These are phyloP conservation scores for Amphiprion clarkii DNA, from an alignment of 2,797 vertebrate species.

Conservation along the genomic window DNA sequence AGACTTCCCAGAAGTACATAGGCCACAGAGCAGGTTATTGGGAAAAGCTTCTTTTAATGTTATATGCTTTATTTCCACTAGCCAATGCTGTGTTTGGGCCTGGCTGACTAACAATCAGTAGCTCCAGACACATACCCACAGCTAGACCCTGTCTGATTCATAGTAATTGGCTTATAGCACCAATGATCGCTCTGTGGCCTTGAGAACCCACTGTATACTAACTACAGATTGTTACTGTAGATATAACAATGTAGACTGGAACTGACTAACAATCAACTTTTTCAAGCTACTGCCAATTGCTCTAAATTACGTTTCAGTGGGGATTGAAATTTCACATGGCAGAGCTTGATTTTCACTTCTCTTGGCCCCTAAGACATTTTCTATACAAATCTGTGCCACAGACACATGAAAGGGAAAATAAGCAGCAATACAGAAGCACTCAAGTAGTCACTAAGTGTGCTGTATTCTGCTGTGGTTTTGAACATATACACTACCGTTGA, in stretches of 20 bases:
- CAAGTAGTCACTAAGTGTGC: conserved; percentile 37
- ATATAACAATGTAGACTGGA: neutral
- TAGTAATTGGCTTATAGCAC: conserved; percentile 47
- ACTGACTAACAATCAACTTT: neutral
- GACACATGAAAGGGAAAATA: conserved; percentile 8
- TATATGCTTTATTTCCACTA: conserved; percentile 51
- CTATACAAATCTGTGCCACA: neutral
- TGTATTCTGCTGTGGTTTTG: conserved; percentile 33
- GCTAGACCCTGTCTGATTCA: conserved; percentile 46
- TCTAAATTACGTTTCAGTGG: neutral
- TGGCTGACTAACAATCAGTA: conserved; percentile 33
- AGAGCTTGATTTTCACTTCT: neutral
- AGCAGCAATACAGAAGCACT: conserved; percentile 10
- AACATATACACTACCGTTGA: neutral
- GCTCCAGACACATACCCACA: conserved; percentile 38
- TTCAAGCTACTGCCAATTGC: neutral
- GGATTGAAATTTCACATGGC: neutral
- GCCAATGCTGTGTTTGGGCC: conserved; percentile 9
- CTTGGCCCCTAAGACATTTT: neutral
- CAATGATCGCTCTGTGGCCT: conserved; percentile 23
- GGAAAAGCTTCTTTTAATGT: conserved; percentile 51
- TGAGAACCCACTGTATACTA: conserved; percentile 11
- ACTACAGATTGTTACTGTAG: neutral
- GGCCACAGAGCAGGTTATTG: conserved; percentile 55
- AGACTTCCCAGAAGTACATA: conserved; percentile 62